Evolutionary conservation across 2,888 invertebrate species (phyloP), one percentile per base, ranked within the genome.

Genomic region (Athalia cordata): DNA sequence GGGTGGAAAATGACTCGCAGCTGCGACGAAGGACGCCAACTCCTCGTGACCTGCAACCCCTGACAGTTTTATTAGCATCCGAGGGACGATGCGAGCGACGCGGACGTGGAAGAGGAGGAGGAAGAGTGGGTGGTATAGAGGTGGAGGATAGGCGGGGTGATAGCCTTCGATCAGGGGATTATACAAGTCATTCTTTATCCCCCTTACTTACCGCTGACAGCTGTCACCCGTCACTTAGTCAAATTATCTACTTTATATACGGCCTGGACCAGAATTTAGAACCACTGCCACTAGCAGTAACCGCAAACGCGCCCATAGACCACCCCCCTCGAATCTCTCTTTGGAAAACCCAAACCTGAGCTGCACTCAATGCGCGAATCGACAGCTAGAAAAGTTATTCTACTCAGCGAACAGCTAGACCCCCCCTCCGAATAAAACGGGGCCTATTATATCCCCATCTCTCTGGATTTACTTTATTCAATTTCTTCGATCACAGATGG

Each of bases 171-270:
- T 75, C 75, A 75, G 62, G 49, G 64, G 62, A 75, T 75, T 75
- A 75, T 75, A 75, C 64, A 75, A 75, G 75, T 61, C 75, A 75
- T 75, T 75, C 75, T 75, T 75, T 64, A 75, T 52, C 64, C 62
- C 62, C n/a, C 72, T 59, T 47, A 72, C 57, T 72, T 72, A 78
- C 77, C 78, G 77, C 79, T 79, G 81, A 79, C 80, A 79, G 78
- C 80, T 81, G 80, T 81, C 81, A 77, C 79, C 80, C 78, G 79
- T 81, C 80, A 72, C 78, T 81, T 77, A 65, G 76, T 66, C 79
- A 81, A 80, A 75, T 75, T 75, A 64, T 75, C 75, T 64, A 64
- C 75, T 62, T 75, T 64, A 75, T 75, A 75, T 64, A 75, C 75
- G n/a, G 67, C 29, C 52, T 49, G 8, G 29, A 49, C 67, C 11